Evolutionary conservation across 1,140 invertebrate genomes (phyloP), one percentile per base, ranked within the genome.

Genomic region (Eueides isabella): DNA sequence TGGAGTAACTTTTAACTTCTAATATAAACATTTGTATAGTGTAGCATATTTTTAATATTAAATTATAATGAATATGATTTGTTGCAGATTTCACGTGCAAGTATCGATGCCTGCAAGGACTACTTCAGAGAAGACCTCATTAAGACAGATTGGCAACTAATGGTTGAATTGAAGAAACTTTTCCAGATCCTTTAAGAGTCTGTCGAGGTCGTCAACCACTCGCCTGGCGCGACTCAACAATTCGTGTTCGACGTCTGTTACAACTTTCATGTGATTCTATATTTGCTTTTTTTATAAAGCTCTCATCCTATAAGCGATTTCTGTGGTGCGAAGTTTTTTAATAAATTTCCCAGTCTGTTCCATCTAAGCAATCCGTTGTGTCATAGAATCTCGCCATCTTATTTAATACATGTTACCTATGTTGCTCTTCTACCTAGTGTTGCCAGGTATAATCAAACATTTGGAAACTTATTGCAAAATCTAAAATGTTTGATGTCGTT

Each of bases 71-170:
- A 38, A 67, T 11, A 19, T n/a, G 19, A 55, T 16, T 86, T 94
- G 83, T 96, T 97, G 67, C 95, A 99, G 98, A 99, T 99, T 87
- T 98, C 97, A 29, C 95, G 99, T 67, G 97, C 99, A 82, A 99
- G 98, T 55, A 99, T 99, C 84, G 99, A 99, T 93, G 98, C 98
- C 3, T 99, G 99, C 93, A 99, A 99, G 93, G 97, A 99, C 77
- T 99, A 99, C 94, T 99, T 99, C 95, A 95, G 99, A 71, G 98
- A 99, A 80, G 99, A 99, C 91, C 95, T 99, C 67, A 92, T 96
- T 78, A 99, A 99, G 93, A 95, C 96, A 66, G 99, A 99, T 88
- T 99, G 99, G 99, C 97, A 98, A 87, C 93, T 99, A 55, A 99
- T 99, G 96, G 97, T 99, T 55, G 98, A 99, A 94, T 94, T 99